These are phyloP conservation scores for Urocynchramus pylzowi DNA, from an alignment of 2,113 vertebrate species.

Conservation along the genomic window DNA sequence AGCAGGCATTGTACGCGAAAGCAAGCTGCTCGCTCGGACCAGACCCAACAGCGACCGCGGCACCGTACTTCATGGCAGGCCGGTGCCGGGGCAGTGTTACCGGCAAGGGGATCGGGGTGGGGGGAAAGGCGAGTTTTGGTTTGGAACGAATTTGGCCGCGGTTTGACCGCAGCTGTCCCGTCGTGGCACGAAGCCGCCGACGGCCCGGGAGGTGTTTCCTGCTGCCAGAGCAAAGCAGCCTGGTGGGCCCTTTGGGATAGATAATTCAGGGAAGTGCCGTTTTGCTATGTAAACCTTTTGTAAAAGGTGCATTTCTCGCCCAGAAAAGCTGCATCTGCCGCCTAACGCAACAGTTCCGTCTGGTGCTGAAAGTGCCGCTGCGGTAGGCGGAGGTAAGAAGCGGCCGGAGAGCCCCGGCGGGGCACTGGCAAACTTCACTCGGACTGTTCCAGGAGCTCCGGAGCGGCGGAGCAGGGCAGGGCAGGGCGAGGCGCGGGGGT, in stretches of 20 bases:
- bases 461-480: no score
- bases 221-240: neutral
- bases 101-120: neutral
- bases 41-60: neutral
- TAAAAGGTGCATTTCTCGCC: neutral
- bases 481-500: neutral
- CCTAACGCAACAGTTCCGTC: neutral
- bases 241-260: no score
- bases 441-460: neutral
- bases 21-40: accelerated
- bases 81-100: neutral
- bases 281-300: neutral
- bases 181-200: neutral
- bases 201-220: neutral
- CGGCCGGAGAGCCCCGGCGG: no score
- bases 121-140: neutral
- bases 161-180: neutral
- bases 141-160: neutral
- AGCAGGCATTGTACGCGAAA: accelerated
- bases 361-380: neutral
- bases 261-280: neutral
- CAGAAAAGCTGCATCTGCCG: neutral
- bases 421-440: neutral
- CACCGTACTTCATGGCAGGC: neutral
- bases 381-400: no score